Base-by-base conservation (phyloP, 2,888 invertebrate genomes). In the Ophioninae sp. region DNA sequence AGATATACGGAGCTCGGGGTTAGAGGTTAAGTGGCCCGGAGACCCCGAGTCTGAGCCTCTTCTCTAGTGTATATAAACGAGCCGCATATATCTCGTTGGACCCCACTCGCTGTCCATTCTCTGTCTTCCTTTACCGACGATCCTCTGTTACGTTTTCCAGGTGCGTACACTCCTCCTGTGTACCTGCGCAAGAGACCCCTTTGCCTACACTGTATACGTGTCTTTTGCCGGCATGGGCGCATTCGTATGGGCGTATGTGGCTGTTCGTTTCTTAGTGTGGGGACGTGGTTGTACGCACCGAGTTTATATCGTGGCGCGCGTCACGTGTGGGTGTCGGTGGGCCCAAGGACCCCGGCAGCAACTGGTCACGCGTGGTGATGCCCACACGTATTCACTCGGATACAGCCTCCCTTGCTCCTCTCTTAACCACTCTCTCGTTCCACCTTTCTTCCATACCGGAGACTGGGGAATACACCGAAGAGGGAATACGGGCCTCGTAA, bases 1-100 rank as follows among this genome's bases (percentile, higher is more conserved):
- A 91, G 92, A 92, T 92, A 91, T 91, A 92, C 89, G 90, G 88
- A 90, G 89, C 78, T 89, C 85, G 86, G 88, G 91, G 91, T 91
- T 90, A 90, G 86, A 89, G 92, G 92, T 92, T 92, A 92, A 92
- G 92, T 91, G 91, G 90, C 87, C 86, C 87, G 85, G 76, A 85
- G 88, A 88, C 85, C 85, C 87, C 74, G 69, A 81, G 77, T 67
- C 75, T 37, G 62, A 82, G 79, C 78, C 73, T 82, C 82, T 79
- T 77, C 82, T 86, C 85, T 85, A 85, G 81, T 80, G 65, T 83
- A 83, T 68, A 75, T 79, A 77, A 84, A 84, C 81, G 85, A 79
- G 70, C 83, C 85, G 82, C 85, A 74, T 82, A 78, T 75, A 78
- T 82, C 80, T 77, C 44, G 17, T 61, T 23, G 62, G 59, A 59